Evolutionary conservation across 2,888 invertebrate species (phyloP).

Genomic region (Lasioglossum calceatum): DNA sequence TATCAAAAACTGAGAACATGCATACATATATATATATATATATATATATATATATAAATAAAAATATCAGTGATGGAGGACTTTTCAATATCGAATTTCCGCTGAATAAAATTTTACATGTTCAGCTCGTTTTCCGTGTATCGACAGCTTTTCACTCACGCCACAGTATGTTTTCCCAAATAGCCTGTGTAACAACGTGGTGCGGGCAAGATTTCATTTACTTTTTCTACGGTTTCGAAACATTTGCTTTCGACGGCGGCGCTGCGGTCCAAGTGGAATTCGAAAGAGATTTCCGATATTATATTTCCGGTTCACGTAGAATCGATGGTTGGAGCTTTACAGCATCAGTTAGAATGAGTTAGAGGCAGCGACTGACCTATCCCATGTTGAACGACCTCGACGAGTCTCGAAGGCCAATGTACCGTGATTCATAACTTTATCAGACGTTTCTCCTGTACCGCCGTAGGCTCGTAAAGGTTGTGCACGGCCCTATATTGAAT

Average conservation of each 20-base stretch:
- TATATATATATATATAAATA: background rate
- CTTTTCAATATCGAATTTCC: background rate
- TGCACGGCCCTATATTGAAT: conserved; percentile 1
- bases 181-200: background rate
- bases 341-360: conserved; percentile 54
- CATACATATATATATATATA: background rate
- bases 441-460: conserved; percentile 30
- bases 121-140: background rate
- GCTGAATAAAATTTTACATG: background rate
- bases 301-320: conserved; percentile 45
- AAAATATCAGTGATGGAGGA: background rate
- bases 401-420: conserved; percentile 57
- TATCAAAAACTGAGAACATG: background rate
- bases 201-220: conserved; percentile 4
- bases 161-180: background rate
- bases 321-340: conserved; percentile 28
- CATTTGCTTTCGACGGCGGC: conserved; percentile 16
- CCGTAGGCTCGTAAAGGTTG: conserved; percentile 19
- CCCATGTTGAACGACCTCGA: conserved; percentile 53
- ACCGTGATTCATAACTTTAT: conserved; percentile 59
- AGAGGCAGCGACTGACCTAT: conserved; percentile 58
- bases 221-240: conserved; percentile 16
- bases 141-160: background rate
- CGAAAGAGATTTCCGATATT: conserved; percentile 35
- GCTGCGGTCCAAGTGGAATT: background rate